phyloP scores from a whole-genome alignment of 2,113 vertebrate genomes.

The Astur gentilis region DNA sequence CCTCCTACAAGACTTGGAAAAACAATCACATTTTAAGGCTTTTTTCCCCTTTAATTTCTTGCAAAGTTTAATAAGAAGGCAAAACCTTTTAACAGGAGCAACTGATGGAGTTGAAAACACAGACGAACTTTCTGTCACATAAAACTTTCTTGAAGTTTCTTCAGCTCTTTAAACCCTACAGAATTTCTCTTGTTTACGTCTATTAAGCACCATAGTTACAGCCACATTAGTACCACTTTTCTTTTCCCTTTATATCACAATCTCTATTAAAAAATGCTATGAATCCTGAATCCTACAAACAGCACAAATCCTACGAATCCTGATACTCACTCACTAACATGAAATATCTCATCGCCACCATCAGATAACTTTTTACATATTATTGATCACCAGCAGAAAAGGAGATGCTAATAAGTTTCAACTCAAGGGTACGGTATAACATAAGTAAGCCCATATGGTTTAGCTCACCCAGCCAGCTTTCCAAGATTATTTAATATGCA shows the following conservation, averaged over 20 bases:
- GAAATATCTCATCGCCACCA: not conserved
- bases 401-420: not conserved
- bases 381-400: not conserved
- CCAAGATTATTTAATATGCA: not conserved
- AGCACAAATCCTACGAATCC: not conserved
- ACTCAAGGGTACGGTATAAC: not conserved
- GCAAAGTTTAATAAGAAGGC: not conserved
- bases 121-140: not conserved
- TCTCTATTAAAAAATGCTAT: not conserved
- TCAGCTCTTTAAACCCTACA: not conserved
- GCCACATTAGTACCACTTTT: fast-evolving
- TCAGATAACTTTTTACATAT: not conserved
- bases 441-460: not conserved
- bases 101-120: not conserved
- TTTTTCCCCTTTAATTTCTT: not conserved
- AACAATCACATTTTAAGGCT: not conserved
- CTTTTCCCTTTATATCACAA: not conserved
- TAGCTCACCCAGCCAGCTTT: not conserved
- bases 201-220: not conserved
- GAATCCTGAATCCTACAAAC: not conserved
- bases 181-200: not conserved
- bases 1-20: not conserved
- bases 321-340: not conserved
- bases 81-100: not conserved
- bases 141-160: not conserved